These are phyloP conservation scores for Leptopilina syphax DNA, from an alignment of 2,888 invertebrate species.

Conservation along the genomic window DNA sequence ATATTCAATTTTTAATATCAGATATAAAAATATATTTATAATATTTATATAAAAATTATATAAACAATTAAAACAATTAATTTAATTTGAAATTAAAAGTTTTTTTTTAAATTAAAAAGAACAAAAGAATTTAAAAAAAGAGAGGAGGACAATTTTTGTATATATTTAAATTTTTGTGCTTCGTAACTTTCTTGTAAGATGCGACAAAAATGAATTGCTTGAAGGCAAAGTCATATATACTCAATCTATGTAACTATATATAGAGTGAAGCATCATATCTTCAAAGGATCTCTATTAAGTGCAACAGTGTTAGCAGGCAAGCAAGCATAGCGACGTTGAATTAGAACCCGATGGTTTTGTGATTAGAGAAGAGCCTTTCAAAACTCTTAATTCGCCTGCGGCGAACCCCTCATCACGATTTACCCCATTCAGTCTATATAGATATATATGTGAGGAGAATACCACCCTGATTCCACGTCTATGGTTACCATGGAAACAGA, in stretches of 20 bases:
- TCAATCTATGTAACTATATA: constrained; percentile 41
- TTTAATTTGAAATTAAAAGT: too few relatives aligned
- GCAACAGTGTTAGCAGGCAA: constrained; percentile 43
- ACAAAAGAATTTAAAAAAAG: too few relatives aligned
- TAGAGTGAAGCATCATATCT: constrained; percentile 44
- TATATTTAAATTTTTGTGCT: background rate
- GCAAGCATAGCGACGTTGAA: constrained; percentile 47
- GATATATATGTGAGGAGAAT: constrained; percentile 7
- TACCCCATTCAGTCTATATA: constrained; percentile 38
- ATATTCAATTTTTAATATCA: background rate
- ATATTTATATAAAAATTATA: too few relatives aligned
- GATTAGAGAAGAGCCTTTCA: constrained; percentile 56
- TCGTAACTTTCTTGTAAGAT: constrained; percentile 41
- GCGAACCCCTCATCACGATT: constrained; percentile 46
- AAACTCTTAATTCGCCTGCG: constrained; percentile 57
- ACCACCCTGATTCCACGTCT: constrained; percentile 43
- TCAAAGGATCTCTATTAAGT: constrained; percentile 48
- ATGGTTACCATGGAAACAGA: constrained; percentile 56
- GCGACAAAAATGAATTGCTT: constrained; percentile 38
- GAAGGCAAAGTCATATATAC: constrained; percentile 42
- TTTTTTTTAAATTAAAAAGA: too few relatives aligned
- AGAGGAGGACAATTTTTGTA: too few relatives aligned
- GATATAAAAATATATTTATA: too few relatives aligned
- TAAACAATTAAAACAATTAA: too few relatives aligned
- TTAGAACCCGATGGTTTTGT: constrained; percentile 52